Conservation (phyloP, 2,888 invertebrate genomes). For the Cantharis lateralis region DNA sequence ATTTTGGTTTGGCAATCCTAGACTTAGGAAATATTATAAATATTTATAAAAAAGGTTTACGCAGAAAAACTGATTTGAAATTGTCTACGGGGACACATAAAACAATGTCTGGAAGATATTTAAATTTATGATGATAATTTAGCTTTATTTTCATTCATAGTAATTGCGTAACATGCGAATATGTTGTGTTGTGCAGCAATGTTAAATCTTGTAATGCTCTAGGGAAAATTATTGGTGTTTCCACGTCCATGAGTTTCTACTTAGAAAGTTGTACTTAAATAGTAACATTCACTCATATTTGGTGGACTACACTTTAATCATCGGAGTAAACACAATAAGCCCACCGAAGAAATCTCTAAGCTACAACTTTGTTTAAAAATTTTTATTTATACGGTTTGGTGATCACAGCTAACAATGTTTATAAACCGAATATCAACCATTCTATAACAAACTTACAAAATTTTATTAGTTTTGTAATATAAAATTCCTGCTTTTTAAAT, state of each 20-base stretch:
- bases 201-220: constrained; percentile 39
- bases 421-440: neutral
- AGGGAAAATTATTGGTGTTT: constrained; percentile 45
- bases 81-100: neutral
- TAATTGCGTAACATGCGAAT: constrained; percentile 33
- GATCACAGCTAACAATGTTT: neutral
- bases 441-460: neutral
- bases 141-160: constrained; percentile 21
- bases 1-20: neutral
- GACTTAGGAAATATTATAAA: neutral
- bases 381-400: neutral
- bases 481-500: neutral
- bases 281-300: constrained; percentile 33
- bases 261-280: constrained; percentile 39
- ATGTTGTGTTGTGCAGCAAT: constrained; percentile 32
- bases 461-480: neutral
- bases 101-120: neutral
- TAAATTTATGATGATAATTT: constrained; percentile 5
- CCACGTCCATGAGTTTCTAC: constrained; percentile 46
- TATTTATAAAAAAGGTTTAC: neutral
- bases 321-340: constrained; percentile 30
- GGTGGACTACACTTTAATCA: constrained; percentile 33
- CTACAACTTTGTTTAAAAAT: neutral
- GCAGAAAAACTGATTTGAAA: neutral
- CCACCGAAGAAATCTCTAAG: neutral